phyloP scores from a whole-genome alignment of 2,888 invertebrate genomes.

The Augochlorella aurata region DNA sequence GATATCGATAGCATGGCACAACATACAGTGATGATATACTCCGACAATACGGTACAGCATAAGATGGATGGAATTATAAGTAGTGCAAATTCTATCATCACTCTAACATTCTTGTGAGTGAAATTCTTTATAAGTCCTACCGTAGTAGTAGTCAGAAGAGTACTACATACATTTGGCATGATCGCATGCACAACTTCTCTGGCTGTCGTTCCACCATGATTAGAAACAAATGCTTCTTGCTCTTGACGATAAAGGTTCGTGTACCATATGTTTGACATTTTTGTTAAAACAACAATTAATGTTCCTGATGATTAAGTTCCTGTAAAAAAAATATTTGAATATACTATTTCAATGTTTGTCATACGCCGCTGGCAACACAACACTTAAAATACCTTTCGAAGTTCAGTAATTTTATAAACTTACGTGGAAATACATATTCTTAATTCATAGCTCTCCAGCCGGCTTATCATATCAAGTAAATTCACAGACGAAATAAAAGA shows the following conservation, averaged over 20 bases:
- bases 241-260: slow-evolving; percentile 73
- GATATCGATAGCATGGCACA: slow-evolving; percentile 67
- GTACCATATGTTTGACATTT: slow-evolving; percentile 63
- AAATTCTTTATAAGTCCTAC: slow-evolving; percentile 62
- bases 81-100: slow-evolving; percentile 75
- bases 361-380: not conserved
- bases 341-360: not conserved
- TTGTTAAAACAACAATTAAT: slow-evolving; percentile 26
- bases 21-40: slow-evolving; percentile 66
- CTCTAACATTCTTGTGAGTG: slow-evolving; percentile 63
- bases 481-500: not conserved
- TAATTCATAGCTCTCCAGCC: not conserved
- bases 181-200: slow-evolving; percentile 73
- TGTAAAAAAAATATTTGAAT: slow-evolving; percentile 30
- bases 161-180: slow-evolving; percentile 72
- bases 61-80: slow-evolving; percentile 76
- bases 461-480: not conserved
- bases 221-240: slow-evolving; percentile 78
- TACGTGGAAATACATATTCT: slow-evolving; percentile 27
- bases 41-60: slow-evolving; percentile 77
- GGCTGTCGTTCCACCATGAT: slow-evolving; percentile 75
- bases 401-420: not conserved
- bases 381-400: not conserved
- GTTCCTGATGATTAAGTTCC: slow-evolving; percentile 15
- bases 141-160: slow-evolving; percentile 71